Percentiles rank a stretch among this genome's conserved stretches.
These are phyloP conservation scores for Crambe crambe DNA, from an alignment of 37 sponge, comb jelly and placozoan species.

Conservation along the genomic window DNA sequence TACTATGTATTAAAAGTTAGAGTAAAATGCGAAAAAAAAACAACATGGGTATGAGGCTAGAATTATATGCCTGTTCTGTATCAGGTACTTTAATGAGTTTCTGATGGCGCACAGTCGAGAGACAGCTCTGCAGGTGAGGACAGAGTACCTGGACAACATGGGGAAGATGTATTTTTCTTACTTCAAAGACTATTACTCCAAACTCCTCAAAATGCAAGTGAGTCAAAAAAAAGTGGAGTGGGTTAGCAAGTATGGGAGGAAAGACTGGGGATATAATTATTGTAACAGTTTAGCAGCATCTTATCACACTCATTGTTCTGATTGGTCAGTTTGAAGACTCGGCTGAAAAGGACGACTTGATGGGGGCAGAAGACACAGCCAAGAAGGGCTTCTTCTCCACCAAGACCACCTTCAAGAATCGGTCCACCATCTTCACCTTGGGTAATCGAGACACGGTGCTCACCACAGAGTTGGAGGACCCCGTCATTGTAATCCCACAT, in stretches of 20 bases:
- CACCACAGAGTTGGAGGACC: slow-evolving; percentile 94
- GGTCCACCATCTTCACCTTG: slow-evolving; percentile 92
- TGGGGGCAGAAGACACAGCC: slow-evolving; percentile 92
- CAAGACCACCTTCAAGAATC: slow-evolving; percentile 75
- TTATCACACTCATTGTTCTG: too few relatives aligned
- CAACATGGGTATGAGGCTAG: too few relatives aligned
- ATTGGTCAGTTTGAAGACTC: slow-evolving; percentile 81
- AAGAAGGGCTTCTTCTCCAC: slow-evolving; percentile 81
- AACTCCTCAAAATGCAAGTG: slow-evolving; percentile 86
- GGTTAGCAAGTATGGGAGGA: slow-evolving; percentile 1
- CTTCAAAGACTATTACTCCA: slow-evolving; percentile 91
- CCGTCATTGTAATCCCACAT: slow-evolving; percentile 92
- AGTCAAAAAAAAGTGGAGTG: neutral
- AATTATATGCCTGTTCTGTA: neutral
- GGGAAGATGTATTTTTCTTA: slow-evolving; percentile 94
- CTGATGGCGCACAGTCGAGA: slow-evolving; percentile 89
- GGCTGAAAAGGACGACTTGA: slow-evolving; percentile 93
- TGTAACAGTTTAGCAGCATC: neutral
- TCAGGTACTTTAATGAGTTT: slow-evolving; percentile 94
- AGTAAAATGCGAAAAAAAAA: neutral
- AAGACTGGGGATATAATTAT: neutral
- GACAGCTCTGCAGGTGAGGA: slow-evolving; percentile 77
- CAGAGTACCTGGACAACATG: slow-evolving; percentile 95
- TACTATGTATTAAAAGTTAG: neutral
- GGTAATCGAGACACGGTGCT: slow-evolving; percentile 88